Evolutionary conservation across 2,113 vertebrate genomes (phyloP), one percentile per base, ranked within the genome.

Genomic region (Regulus satrapa): DNA sequence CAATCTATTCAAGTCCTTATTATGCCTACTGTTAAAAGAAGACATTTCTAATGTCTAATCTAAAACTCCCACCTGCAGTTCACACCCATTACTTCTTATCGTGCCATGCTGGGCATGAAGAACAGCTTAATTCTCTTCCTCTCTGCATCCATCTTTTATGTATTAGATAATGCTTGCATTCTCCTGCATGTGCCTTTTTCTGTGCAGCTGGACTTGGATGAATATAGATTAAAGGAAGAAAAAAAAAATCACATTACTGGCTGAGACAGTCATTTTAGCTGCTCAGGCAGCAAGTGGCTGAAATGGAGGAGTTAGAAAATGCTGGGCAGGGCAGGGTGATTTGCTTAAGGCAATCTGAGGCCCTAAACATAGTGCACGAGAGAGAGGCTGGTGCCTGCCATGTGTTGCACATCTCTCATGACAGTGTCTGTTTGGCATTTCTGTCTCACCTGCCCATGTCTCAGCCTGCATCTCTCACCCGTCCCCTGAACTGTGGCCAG

Each of bases 1-100:
- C 38, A 86, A 77, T 90, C 75, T 93, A 63, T 86, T 88, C 55
- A 55, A 90, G 75, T 88, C 51, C 36, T 90, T 88, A 71, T 68
- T 68, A 52, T 93, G 45, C 54, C 62, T 93, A 18, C 81, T 95
- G 54, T 75, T 95, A 88, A 90, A 94, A 92, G 62, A 62, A 76
- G 40, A 28, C 45, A 79, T 93, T 95, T 95, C 74, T 76, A 79
- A 85, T 72, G 46, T 38, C 71, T 96, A 89, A 91, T 82, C 81
- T 94, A 73, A 94, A 95, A 78, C 62, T 90, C 92, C 78, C 94
- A 95, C 95, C 95, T 92, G 88, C 88, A 56, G 90, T 93, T 92
- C 89, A 93, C 90, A 93, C 90, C 96, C 82, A 93, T 95, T 93
- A 58, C 71, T 94, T 93, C 54, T 95, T 90, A 88, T 79, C 14